Evolutionary conservation across 2,888 invertebrate species (phyloP).

Genomic region (Drosophila lutescens): DNA sequence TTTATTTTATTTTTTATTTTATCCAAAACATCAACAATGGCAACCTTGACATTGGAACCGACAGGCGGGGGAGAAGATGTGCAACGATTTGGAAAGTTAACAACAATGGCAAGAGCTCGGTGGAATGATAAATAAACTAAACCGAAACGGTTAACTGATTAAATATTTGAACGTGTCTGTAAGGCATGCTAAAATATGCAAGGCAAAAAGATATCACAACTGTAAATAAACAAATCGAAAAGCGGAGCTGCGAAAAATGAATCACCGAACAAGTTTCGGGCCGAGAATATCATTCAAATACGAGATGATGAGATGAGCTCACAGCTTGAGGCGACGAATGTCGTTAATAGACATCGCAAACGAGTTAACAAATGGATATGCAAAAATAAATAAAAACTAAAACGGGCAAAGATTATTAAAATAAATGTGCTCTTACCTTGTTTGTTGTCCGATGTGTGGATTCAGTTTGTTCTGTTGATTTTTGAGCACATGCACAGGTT

Average conservation of each 20-base stretch:
- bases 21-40: constrained; percentile 19
- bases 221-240: constrained; percentile 27
- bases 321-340: constrained; percentile 43
- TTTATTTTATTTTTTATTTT: constrained; percentile 16
- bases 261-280: constrained; percentile 40
- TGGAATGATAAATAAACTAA: not conserved
- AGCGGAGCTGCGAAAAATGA: constrained; percentile 32
- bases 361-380: constrained; percentile 37
- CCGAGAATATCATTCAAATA: constrained; percentile 35
- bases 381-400: constrained; percentile 30
- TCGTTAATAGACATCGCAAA: constrained; percentile 59
- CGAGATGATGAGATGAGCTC: constrained; percentile 73
- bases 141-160: constrained; percentile 22
- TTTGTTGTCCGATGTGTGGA: constrained; percentile 12
- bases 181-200: constrained; percentile 56
- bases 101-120: constrained; percentile 7
- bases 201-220: constrained; percentile 34
- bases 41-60: constrained; percentile 72
- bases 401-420: constrained; percentile 21
- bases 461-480: constrained; percentile 43
- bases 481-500: constrained; percentile 65
- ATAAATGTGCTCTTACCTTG: constrained; percentile 54
- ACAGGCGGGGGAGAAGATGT: constrained; percentile 62
- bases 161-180: constrained; percentile 58
- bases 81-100: constrained; percentile 65